These are phyloP conservation scores for Stigmatopora nigra DNA, from an alignment of 2,113 vertebrate genomes.

Conservation along the genomic window DNA sequence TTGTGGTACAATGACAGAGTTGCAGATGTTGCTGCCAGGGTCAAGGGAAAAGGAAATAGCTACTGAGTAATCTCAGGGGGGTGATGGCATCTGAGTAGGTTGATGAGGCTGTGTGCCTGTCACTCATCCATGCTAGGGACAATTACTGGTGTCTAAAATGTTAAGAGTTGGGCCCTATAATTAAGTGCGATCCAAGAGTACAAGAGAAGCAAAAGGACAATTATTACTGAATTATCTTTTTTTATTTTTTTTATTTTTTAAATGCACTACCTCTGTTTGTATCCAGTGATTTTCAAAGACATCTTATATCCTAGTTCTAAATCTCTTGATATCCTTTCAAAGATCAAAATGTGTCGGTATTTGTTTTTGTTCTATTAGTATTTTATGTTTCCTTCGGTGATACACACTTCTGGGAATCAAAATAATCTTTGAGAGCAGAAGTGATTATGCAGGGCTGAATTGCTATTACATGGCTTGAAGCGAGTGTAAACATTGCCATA, in stretches of 20 bases:
- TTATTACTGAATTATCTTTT: too few species aligned
- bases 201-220: background rate
- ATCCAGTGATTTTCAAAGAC: slow-evolving; percentile 22
- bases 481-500: slow-evolving; percentile 62
- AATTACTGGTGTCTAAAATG: slow-evolving; percentile 67
- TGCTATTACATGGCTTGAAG: slow-evolving; percentile 52
- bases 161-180: slow-evolving; percentile 53
- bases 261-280: slow-evolving; percentile 17
- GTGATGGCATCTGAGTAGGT: background rate
- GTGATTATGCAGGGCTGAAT: slow-evolving; percentile 49
- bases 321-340: slow-evolving; percentile 16
- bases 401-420: slow-evolving; percentile 39
- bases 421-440: slow-evolving; percentile 47
- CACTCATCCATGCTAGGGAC: slow-evolving; percentile 32
- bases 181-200: slow-evolving; percentile 23
- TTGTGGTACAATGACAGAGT: slow-evolving; percentile 36
- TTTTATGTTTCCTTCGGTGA: slow-evolving; percentile 48
- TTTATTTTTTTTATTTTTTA: background rate
- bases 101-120: slow-evolving; percentile 39
- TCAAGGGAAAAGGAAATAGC: slow-evolving; percentile 56
- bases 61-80: slow-evolving; percentile 50
- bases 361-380: slow-evolving; percentile 45
- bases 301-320: background rate
- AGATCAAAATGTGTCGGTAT: slow-evolving; percentile 2
- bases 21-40: slow-evolving; percentile 41